Evolutionary conservation across 2,888 invertebrate species (phyloP).

Genomic region (Nomada fucata): DNA sequence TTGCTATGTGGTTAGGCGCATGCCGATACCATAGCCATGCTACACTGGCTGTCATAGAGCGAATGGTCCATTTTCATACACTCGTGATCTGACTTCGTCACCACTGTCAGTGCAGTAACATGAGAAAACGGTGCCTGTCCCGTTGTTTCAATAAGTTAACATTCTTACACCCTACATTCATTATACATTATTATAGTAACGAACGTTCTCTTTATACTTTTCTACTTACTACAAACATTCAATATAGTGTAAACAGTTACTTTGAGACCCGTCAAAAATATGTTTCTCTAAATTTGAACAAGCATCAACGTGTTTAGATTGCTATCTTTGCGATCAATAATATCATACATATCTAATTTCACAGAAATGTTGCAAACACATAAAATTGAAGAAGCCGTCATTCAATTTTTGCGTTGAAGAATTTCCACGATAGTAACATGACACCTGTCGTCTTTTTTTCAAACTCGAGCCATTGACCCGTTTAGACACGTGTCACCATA

Average conservation of each 20-base stretch:
- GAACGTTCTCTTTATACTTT: constrained; percentile 48
- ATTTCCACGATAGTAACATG: constrained; percentile 39
- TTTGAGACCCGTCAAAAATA: constrained; percentile 12
- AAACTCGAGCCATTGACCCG: constrained; percentile 49
- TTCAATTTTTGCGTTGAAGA: constrained; percentile 31
- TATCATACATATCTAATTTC: constrained; percentile 40
- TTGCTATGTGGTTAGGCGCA: constrained; percentile 73
- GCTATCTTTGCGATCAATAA: constrained; percentile 43
- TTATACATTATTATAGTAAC: constrained; percentile 33
- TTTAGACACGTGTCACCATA: constrained; percentile 57
- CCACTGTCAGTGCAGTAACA: constrained; percentile 60
- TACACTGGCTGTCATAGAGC: constrained; percentile 70
- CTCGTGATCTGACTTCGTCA: constrained; percentile 65
- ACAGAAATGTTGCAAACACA: constrained; percentile 55
- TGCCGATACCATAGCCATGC: constrained; percentile 68
- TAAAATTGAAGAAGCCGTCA: constrained; percentile 33
- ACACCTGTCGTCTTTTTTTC: constrained; percentile 45
- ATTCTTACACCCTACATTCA: constrained; percentile 48
- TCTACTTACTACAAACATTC: constrained; percentile 48
- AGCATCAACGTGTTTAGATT: background rate
- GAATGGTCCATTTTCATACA: constrained; percentile 73
- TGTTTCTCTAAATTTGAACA: background rate
- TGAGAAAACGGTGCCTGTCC: constrained; percentile 53
- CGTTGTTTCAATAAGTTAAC: constrained; percentile 52
- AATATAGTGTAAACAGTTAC: constrained; percentile 11